A percentile compares a stretch with the other conserved stretches of the same genome.
Evolutionary conservation across 1,140 invertebrate species (phyloP).

Genomic region (Drosophila chauvacae): DNA sequence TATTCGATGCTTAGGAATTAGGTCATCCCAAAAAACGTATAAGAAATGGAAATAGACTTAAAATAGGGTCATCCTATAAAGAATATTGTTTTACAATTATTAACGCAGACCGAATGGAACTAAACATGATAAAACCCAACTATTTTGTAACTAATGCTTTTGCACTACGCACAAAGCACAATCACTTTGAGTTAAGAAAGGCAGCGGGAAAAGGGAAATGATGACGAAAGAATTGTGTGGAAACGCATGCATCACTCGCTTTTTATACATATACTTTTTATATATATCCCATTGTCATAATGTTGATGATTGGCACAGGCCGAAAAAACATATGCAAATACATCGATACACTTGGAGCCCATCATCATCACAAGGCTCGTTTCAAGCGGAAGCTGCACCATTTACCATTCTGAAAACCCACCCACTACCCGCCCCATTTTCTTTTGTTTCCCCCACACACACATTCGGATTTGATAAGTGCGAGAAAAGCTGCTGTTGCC

Average conservation of each 20-base stretch:
- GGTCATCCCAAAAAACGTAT: not conserved
- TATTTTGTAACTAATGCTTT: not conserved
- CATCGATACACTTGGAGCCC: constrained; percentile 13
- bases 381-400: constrained; percentile 44
- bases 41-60: no score
- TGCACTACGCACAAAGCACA: not conserved
- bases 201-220: not conserved
- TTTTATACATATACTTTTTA: constrained; percentile 25
- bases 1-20: not conserved
- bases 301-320: constrained; percentile 5
- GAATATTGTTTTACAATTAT: not conserved
- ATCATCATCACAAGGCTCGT: constrained; percentile 11
- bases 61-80: no score
- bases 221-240: constrained; percentile 23
- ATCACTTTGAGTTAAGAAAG: not conserved
- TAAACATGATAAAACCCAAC: not conserved
- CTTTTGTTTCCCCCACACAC: constrained; percentile 25
- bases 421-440: constrained; percentile 7
- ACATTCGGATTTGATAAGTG: constrained; percentile 58
- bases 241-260: constrained; percentile 42
- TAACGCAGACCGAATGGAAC: not conserved
- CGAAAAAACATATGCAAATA: constrained; percentile 36
- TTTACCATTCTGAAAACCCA: constrained; percentile 5
- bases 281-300: constrained; percentile 11
- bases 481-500: constrained; percentile 60